A percentile compares a stretch with the other conserved stretches of the same genome.
Evolutionary conservation across 2,113 vertebrate genomes (phyloP).

Genomic region (Amblyornis subalaris): DNA sequence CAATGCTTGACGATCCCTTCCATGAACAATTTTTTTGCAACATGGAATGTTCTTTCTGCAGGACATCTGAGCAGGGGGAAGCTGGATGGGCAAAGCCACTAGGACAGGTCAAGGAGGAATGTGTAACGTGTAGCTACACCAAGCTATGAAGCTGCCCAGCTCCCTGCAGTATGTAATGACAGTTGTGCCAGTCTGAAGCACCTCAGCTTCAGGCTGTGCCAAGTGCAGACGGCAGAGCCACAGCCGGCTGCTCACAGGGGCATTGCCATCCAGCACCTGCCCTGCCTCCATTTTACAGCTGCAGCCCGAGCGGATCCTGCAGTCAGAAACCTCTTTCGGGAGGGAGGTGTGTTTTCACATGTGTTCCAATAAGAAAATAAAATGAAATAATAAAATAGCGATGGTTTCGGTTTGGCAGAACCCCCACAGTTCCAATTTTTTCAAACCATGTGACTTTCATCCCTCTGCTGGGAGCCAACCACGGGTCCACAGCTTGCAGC

Average conservation of each 20-base stretch:
- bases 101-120: neutral
- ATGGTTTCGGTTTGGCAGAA: neutral
- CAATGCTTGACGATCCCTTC: neutral
- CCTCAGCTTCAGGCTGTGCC: neutral
- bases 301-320: neutral
- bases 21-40: neutral
- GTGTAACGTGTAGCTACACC: neutral
- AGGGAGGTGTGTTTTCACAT: neutral
- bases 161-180: fast-evolving
- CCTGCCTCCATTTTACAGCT: neutral
- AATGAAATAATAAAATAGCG: neutral
- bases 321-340: neutral
- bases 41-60: fast-evolving
- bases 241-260: neutral
- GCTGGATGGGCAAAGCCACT: neutral
- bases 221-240: neutral
- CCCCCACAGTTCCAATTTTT: neutral
- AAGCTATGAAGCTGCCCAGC: neutral
- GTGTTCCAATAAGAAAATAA: neutral
- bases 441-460: neutral
- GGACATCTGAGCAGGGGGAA: neutral
- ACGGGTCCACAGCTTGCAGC: neutral
- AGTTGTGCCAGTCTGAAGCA: neutral
- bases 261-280: neutral
- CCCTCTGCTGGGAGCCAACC: neutral